phyloP scores from a whole-genome alignment of 1,140 invertebrate genomes.

The Drosophila prosaltans region DNA sequence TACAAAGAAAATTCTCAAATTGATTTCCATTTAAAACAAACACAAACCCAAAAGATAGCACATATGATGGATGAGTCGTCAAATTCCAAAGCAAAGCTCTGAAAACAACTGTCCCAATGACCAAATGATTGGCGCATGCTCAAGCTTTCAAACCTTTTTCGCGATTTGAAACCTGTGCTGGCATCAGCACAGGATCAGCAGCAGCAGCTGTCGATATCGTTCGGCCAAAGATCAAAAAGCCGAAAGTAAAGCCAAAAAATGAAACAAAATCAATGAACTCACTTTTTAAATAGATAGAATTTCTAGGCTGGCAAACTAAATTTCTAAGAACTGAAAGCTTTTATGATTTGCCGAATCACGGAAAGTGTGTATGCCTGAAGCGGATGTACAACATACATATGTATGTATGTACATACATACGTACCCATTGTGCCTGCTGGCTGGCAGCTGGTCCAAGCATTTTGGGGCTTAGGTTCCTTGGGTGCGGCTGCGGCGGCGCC shows the following conservation, averaged over 20 bases:
- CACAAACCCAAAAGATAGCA: not conserved
- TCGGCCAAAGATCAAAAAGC: constrained; percentile 74
- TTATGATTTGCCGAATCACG: constrained; percentile 72
- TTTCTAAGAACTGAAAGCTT: constrained; percentile 74
- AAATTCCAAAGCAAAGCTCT: no score
- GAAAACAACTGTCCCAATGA: constrained; percentile 48
- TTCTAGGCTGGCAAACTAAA: constrained; percentile 65
- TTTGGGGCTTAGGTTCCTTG: not conserved
- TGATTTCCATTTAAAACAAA: no score
- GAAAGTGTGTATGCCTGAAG: constrained; percentile 49
- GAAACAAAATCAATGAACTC: constrained; percentile 12
- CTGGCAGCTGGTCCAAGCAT: no score
- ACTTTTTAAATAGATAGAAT: constrained; percentile 74
- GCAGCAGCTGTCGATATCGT: constrained; percentile 62
- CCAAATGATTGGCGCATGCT: constrained; percentile 73
- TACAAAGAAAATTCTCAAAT: no score
- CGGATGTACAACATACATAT: constrained; percentile 41
- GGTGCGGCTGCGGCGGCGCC: constrained; percentile 25
- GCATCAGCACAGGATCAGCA: not conserved
- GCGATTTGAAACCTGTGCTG: constrained; percentile 71
- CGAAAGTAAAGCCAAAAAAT: constrained; percentile 20
- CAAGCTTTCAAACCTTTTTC: constrained; percentile 77
- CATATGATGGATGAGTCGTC: not conserved
- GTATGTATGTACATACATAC: no score
- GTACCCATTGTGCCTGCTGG: no score